Evolutionary conservation across 2,113 vertebrate genomes (phyloP), one percentile per base, ranked within the genome.

Genomic region (Pithys albifrons): DNA sequence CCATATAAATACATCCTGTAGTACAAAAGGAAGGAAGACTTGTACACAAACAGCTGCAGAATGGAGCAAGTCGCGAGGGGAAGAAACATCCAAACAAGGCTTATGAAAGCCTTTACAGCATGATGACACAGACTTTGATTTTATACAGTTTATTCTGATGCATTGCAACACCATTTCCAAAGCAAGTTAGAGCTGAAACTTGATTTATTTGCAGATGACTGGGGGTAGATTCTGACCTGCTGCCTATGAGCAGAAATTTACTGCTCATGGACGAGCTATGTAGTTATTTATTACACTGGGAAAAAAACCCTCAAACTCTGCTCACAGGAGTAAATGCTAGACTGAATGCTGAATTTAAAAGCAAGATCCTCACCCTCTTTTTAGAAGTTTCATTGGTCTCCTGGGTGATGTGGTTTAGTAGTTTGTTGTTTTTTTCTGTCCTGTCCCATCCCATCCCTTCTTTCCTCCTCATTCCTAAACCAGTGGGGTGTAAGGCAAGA

Each of bases 21-120:
- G 92, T 80, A 52, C 51, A 71, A 92, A 97, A 95, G 96, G 97
- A 96, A 97, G 93, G 89, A 85, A 94, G 91, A 51, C 88, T 91
- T 43, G 18, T 90, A 87, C 67, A 49, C 92, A 94, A 96, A 97
- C 92, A 96, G 73, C 61, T 24, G 48, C 52, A 74, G 75, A 65
- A 75, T 67, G 70, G 75, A 95, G 41, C 27, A 35, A 83, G 74
- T 27, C 2, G 1, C 64, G 57, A 78, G 52, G 48, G 59, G 58
- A 76, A 65, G 69, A 45, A 84, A 84, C 73, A 31, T 80, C 85
- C 85, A 71, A 71, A 84, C 57, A 35, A 85, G 76, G 57, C 75
- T 79, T 64, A 49, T 31, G 83, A 94, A 62, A 91, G 46, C 61
- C 55, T 57, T 74, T 81, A 17, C 45, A 41, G 66, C 57, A 43